phyloP scores from a whole-genome alignment of 2,797 vertebrate species.

The Melanotaenia maccullochi region DNA sequence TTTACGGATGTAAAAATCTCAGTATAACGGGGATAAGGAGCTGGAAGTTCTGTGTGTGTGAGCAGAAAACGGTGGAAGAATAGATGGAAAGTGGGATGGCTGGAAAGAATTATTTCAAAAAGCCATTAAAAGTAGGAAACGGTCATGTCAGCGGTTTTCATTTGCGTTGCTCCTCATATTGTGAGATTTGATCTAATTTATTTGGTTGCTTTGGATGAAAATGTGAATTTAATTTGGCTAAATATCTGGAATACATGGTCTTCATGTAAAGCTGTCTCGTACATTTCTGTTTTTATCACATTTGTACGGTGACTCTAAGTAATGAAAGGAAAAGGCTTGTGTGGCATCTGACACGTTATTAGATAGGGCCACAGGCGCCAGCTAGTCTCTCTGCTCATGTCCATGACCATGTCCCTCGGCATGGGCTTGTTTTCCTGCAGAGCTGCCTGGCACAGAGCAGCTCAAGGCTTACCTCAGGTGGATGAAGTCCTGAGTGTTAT shows the following conservation, averaged over 20 bases:
- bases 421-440: slow-evolving; percentile 57
- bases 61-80: slow-evolving; percentile 28
- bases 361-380: slow-evolving; percentile 49
- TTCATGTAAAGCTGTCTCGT: neutral
- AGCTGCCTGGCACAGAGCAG: slow-evolving; percentile 63
- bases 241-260: slow-evolving; percentile 11
- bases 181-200: slow-evolving; percentile 37
- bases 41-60: slow-evolving; percentile 31
- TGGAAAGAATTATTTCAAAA: slow-evolving; percentile 50
- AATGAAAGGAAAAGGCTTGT: slow-evolving; percentile 6
- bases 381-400: slow-evolving; percentile 55
- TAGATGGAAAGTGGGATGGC: slow-evolving; percentile 22
- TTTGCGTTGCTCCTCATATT: slow-evolving; percentile 43
- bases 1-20: slow-evolving; percentile 60
- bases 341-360: slow-evolving; percentile 57
- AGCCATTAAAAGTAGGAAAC: slow-evolving; percentile 45
- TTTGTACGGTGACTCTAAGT: slow-evolving; percentile 7
- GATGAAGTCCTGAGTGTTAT: slow-evolving; percentile 32
- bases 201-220: slow-evolving; percentile 2
- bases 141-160: slow-evolving; percentile 55
- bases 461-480: slow-evolving; percentile 58
- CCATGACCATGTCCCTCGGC: slow-evolving; percentile 61
- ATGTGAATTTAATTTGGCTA: slow-evolving; percentile 12
- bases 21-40: slow-evolving; percentile 58
- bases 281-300: neutral